Evolutionary conservation across 2,113 vertebrate genomes (phyloP), one percentile per base, ranked within the genome.

Genomic region (Fregata magnificens): DNA sequence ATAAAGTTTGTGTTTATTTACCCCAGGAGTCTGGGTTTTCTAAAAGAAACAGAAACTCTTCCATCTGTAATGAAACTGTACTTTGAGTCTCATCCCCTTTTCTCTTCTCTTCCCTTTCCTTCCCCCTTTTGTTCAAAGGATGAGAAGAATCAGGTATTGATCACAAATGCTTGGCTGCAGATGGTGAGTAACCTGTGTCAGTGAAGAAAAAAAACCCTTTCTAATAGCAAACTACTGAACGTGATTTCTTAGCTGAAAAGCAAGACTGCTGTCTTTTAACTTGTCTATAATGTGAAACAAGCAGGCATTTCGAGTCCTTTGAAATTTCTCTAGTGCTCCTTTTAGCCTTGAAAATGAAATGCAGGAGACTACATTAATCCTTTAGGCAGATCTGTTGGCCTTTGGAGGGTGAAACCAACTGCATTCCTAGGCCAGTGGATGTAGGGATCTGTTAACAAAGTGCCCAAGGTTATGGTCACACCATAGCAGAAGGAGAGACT

Each of bases 71-170:
- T 42, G 11, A 80, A 84, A 82, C 13, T 25, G 9, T 47, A 50
- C 76, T 69, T 63, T 58, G 45, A 53, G 31, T 50, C 44, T 93
- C 28, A 83, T 38, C 14, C 4, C 2, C 44, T 92, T 70, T 90
- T 70, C 20, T 66, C 24, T 77, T 77, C 9, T 72, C 5, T 26
- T 79, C 22, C 20, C 3, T 49, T 65, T 45, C 9, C 29, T 87
- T 96, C 9, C 58, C 25, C 32, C 17, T 97, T 83, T 96, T 84
- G 6, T 95, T 98, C 71, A 91, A 90, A 99, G 99, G 99, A 99
- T 88, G 99, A 99, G 96, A 99, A 99, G 98, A 99, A 99, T 96
- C 99, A 99, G 89, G 98, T 99, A 80, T 86, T 99, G 97, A 98
- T 99, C 94, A 99, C 99, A 71, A 99, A 99, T 42, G 99, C 98